Conservation (phyloP, 2,888 invertebrate genomes). For the Oegoconia quadripuncta region DNA sequence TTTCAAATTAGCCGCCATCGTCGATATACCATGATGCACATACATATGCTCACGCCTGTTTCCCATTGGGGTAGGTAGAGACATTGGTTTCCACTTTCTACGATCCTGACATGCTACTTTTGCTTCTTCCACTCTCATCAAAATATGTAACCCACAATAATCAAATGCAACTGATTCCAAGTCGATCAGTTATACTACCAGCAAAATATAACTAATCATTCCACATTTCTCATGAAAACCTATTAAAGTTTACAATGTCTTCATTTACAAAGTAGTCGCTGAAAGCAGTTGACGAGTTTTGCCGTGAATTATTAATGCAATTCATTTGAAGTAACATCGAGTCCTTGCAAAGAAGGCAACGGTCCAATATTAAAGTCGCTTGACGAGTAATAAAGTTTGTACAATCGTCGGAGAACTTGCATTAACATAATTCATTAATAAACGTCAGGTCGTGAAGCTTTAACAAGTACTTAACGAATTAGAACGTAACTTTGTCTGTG, state of each 20-base stretch:
- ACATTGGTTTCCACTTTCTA: too few species aligned
- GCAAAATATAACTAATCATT: not conserved
- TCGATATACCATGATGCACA: too few species aligned
- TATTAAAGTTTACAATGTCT: not conserved
- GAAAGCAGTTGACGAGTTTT: conserved; percentile 12
- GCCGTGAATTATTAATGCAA: conserved; percentile 5
- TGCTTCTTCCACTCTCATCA: too few species aligned
- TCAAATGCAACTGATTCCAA: too few species aligned
- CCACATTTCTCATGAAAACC: not conserved
- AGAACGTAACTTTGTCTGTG: not conserved
- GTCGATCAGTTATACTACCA: too few species aligned
- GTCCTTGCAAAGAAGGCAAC: conserved; percentile 29
- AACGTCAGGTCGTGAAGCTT: conserved; percentile 57
- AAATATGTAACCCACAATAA: too few species aligned
- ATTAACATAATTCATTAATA: conserved; percentile 75
- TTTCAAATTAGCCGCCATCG: too few species aligned
- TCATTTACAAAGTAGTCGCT: not conserved
- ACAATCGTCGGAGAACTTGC: conserved; percentile 39
- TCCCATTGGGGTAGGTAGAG: too few species aligned
- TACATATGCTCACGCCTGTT: too few species aligned
- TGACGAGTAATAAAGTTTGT: conserved; percentile 56
- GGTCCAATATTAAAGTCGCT: conserved; percentile 45
- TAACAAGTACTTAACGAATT: conserved; percentile 45
- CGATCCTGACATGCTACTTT: too few species aligned
- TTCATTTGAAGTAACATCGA: conserved; percentile 21